Evolutionary conservation across 2,113 vertebrate species (phyloP), one percentile per base, ranked within the genome.

Genomic region (Tympanuchus pallidicinctus): DNA sequence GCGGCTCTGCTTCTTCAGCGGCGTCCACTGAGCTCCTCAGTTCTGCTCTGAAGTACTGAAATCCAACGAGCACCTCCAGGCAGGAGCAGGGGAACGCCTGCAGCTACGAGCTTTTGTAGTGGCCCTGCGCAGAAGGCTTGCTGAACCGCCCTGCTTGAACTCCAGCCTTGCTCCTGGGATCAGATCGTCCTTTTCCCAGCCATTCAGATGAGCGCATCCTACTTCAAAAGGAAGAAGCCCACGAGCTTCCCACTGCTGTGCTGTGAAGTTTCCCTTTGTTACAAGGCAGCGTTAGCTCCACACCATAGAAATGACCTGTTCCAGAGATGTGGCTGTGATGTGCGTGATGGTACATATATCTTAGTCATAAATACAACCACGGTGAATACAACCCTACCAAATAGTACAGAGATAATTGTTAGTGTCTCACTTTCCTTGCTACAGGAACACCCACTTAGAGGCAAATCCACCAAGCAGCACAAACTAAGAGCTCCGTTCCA

Each of bases 311-410:
- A 15, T 34, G 32, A 22, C 56, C 60, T 32, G 19, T 65, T 66
- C 54, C 9, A 40, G 48, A 67, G 28, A 40, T 3, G 9, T 2
- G 3, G n/a, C 56, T 92, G 45, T n/a, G 18, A 32, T 70, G 72
- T 72, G 71, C 85, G 18, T 61, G 34, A 38, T 82, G 24, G 48
- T 54, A 74, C 36, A 77, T 60, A 47, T 47, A 56, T 75, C 88
- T 83, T 77, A 88, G 65, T 52, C 79, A 38, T 67, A 91, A 89
- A 57, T 78, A 81, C 30, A 86, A 91, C 52, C 80, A 71, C 67
- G 90, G 78, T 72, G 89, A 89, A 77, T 38, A 45, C 52, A 71
- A 16, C 85, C 80, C 70, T 88, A 30, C 50, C 79, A 71, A 56
- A 34, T 4, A 66, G 64, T 56, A 86, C 48, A 54, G 50, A 11